Percentiles rank a stretch among this genome's conserved stretches.
These are phyloP conservation scores for Nomada flava DNA, from an alignment of 2,888 invertebrate species.

Conservation along the genomic window DNA sequence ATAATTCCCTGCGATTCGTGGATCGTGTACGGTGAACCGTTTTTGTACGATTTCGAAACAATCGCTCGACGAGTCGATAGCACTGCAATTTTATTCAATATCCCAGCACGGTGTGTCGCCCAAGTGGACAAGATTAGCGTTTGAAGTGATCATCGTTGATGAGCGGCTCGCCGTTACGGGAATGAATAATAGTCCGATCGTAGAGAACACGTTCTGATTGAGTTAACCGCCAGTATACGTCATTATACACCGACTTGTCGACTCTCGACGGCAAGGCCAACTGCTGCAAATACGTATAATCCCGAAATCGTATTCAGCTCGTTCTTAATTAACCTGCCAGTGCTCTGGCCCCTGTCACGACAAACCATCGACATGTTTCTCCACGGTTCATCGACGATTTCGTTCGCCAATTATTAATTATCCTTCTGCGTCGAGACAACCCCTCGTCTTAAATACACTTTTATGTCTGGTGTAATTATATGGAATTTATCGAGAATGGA, in stretches of 20 bases:
- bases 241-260: slow-evolving; percentile 67
- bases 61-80: slow-evolving; percentile 32
- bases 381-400: slow-evolving; percentile 27
- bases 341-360: slow-evolving; percentile 24
- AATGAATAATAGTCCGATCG: slow-evolving; percentile 67
- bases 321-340: slow-evolving; percentile 71
- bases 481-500: background rate
- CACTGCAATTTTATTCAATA: slow-evolving; percentile 56
- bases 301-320: slow-evolving; percentile 70
- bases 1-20: background rate
- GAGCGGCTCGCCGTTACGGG: slow-evolving; percentile 60
- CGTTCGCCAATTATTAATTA: background rate
- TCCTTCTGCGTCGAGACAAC: background rate
- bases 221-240: slow-evolving; percentile 69
- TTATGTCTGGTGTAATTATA: background rate
- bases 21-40: background rate
- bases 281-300: slow-evolving; percentile 65
- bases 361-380: slow-evolving; percentile 35
- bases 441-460: background rate
- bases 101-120: slow-evolving; percentile 42
- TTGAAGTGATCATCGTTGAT: slow-evolving; percentile 62
- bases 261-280: slow-evolving; percentile 66
- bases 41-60: slow-evolving; percentile 22
- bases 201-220: slow-evolving; percentile 72
- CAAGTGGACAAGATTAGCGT: slow-evolving; percentile 63